These are phyloP conservation scores for Stenodera caucasica DNA, from an alignment of 2,888 invertebrate genomes.

Conservation along the genomic window DNA sequence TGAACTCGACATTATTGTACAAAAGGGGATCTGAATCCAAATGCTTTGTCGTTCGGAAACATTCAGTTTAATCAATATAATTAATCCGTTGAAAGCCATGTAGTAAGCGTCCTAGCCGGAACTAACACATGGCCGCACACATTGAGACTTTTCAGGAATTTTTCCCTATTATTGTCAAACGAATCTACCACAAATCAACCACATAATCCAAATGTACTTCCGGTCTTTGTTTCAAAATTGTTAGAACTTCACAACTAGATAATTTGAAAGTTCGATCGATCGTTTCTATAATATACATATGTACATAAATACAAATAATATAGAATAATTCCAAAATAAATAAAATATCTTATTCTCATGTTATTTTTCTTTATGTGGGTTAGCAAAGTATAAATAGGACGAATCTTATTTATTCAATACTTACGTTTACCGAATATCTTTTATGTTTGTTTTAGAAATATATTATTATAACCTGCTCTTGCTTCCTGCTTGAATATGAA, in stretches of 20 bases:
- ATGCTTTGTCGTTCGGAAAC: constrained; percentile 26
- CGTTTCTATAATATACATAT: no score
- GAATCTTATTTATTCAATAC: constrained; percentile 10
- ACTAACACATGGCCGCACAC: constrained; percentile 3
- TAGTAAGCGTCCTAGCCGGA: constrained; percentile 10
- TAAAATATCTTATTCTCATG: no score
- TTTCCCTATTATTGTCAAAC: background rate
- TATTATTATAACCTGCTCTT: background rate
- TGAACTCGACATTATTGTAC: constrained; percentile 13
- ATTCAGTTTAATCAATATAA: constrained; percentile 28
- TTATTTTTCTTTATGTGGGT: background rate
- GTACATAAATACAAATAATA: no score
- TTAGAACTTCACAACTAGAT: no score
- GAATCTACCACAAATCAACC: background rate
- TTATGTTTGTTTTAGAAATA: constrained; percentile 4
- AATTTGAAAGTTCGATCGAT: no score
- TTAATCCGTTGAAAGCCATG: constrained; percentile 20
- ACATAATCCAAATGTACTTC: background rate
- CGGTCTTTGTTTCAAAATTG: background rate
- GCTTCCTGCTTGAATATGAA: constrained; percentile 3
- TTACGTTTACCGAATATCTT: background rate
- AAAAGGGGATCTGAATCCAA: constrained; percentile 24
- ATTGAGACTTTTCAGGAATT: background rate
- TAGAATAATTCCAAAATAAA: no score
- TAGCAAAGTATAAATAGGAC: background rate